phyloP scores from a whole-genome alignment of 2,888 invertebrate species.

The Andrena minutula region DNA sequence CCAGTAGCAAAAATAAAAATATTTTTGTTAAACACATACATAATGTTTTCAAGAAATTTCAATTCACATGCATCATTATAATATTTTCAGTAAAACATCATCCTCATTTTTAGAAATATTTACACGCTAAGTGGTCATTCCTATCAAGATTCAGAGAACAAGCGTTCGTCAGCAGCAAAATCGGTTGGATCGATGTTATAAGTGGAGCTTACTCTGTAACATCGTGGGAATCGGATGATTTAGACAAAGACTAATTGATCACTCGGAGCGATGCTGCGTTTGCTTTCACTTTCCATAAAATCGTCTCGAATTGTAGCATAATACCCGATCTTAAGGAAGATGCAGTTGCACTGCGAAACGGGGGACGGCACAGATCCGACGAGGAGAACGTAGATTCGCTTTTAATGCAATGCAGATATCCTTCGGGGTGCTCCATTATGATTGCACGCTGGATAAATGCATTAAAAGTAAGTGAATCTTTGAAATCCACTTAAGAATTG shows the following conservation, averaged over 20 bases:
- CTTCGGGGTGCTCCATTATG: neutral
- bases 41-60: too few relatives aligned
- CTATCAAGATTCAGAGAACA: neutral
- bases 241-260: slow-evolving; percentile 62
- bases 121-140: neutral
- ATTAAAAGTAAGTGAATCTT: slow-evolving; percentile 4
- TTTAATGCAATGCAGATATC: slow-evolving; percentile 21
- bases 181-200: slow-evolving; percentile 5
- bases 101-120: neutral
- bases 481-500: neutral
- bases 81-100: too few relatives aligned
- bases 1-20: too few relatives aligned
- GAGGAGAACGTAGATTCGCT: slow-evolving; percentile 45
- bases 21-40: too few relatives aligned
- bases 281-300: slow-evolving; percentile 65
- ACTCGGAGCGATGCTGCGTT: slow-evolving; percentile 44
- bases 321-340: slow-evolving; percentile 27
- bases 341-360: slow-evolving; percentile 10
- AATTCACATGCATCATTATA: too few relatives aligned
- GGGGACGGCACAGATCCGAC: slow-evolving; percentile 7
- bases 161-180: neutral
- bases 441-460: slow-evolving; percentile 12
- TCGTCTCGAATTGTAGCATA: slow-evolving; percentile 42
- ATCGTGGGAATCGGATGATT: slow-evolving; percentile 65
- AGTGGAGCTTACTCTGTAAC: slow-evolving; percentile 1